These are phyloP conservation scores for Cottus gobio DNA, from an alignment of 2,113 vertebrate genomes.

Conservation along the genomic window DNA sequence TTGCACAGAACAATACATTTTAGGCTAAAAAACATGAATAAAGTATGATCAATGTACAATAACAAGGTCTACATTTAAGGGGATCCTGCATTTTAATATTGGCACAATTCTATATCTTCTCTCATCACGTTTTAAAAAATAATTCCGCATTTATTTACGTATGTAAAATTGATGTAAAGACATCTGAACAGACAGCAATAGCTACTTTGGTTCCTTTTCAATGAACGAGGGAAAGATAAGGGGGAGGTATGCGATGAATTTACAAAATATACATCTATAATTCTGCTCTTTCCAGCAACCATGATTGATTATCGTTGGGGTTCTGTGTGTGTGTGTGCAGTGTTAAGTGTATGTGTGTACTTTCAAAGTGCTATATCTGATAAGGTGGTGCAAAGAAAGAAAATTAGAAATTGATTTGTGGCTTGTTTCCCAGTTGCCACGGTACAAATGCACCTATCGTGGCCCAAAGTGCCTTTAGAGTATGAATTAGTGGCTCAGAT, in stretches of 20 bases:
- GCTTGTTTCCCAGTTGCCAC: constrained; percentile 52
- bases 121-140: constrained; percentile 60
- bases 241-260: constrained; percentile 22
- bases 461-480: constrained; percentile 55
- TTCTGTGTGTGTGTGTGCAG: constrained; percentile 5
- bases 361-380: constrained; percentile 61
- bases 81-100: constrained; percentile 53
- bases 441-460: constrained; percentile 15
- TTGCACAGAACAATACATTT: constrained; percentile 55
- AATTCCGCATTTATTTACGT: constrained; percentile 51
- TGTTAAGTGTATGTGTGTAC: background rate
- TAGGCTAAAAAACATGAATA: constrained; percentile 59
- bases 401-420: constrained; percentile 49
- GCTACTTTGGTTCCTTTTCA: constrained; percentile 71
- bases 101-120: constrained; percentile 45
- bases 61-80: constrained; percentile 62
- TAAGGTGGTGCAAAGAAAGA: constrained; percentile 14
- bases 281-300: constrained; percentile 15
- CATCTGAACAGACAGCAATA: constrained; percentile 52
- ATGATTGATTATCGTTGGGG: constrained; percentile 3
- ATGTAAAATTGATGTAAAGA: constrained; percentile 43
- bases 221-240: constrained; percentile 19
- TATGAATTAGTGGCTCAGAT: constrained; percentile 15
- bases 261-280: constrained; percentile 70
- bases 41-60: constrained; percentile 74